phyloP scores from a whole-genome alignment of 2,888 invertebrate species.

The Acleris emargana region DNA sequence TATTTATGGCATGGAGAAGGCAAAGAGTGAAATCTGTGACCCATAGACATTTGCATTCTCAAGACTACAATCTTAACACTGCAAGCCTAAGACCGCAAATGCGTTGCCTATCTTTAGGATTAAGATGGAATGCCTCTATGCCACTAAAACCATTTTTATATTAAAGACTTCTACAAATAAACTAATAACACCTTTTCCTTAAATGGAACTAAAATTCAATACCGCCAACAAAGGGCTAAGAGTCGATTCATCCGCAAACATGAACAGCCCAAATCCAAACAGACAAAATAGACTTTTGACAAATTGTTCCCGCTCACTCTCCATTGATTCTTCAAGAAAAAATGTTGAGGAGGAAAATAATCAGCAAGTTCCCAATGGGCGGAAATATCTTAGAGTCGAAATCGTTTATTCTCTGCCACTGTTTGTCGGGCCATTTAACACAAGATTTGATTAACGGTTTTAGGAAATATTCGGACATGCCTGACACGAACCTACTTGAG shows the following conservation, averaged over 20 bases:
- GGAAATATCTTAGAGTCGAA: constrained; percentile 62
- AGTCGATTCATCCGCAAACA: constrained; percentile 49
- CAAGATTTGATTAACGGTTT: constrained; percentile 70
- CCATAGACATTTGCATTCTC: too few relatives aligned
- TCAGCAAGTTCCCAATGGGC: constrained; percentile 52
- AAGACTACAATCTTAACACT: too few relatives aligned
- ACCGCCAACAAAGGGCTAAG: constrained; percentile 33
- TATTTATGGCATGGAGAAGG: too few relatives aligned
- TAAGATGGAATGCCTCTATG: too few relatives aligned
- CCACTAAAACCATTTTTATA: too few relatives aligned
- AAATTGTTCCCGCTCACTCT: constrained; percentile 70
- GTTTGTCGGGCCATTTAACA: constrained; percentile 66
- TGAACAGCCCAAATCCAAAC: constrained; percentile 57
- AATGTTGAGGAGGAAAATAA: constrained; percentile 65
- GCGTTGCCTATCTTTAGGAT: too few relatives aligned
- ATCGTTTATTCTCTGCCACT: constrained; percentile 52
- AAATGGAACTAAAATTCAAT: not conserved
- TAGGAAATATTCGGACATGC: constrained; percentile 40
- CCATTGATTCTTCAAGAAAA: constrained; percentile 71
- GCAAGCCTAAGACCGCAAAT: too few relatives aligned
- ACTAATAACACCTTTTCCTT: not conserved
- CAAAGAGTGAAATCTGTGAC: too few relatives aligned
- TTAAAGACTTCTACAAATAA: too few relatives aligned
- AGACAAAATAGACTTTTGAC: constrained; percentile 67
- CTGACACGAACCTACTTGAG: constrained; percentile 38